Base-by-base conservation (phyloP, 2,888 invertebrate species). In the Andrena minutula region DNA sequence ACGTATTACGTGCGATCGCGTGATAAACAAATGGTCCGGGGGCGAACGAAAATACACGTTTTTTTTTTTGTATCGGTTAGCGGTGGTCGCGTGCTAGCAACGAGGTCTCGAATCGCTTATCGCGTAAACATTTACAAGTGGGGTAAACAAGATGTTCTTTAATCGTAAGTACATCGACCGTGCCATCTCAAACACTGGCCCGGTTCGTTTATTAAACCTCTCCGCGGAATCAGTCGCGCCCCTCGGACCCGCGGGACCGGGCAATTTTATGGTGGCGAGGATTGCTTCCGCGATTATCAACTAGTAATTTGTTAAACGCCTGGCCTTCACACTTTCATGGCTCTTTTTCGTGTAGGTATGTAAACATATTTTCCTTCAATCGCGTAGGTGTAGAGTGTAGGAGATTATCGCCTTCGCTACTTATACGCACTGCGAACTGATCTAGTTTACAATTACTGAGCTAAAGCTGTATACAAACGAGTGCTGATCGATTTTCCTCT, bases 71-170 rank as follows among this genome's bases (percentile, higher is more conserved):
- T 77, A 79, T 75, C 71, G 56, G 65, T 78, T 72, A 73, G 26
- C 64, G 30, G 64, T 56, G 61, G 84, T 82, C 87, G 84, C 88
- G 86, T 88, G 84, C 84, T 80, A 75, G 79, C 79, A 91, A 87
- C 82, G 86, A 74, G 69, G 88, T 87, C 88, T 88, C 87, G 79
- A 86, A 90, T 88, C 91, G 87, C 90, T 91, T 91, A 90, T 90
- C 89, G 89, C 86, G 86, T 89, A 92, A 92, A 92, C 90, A 91
- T 92, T 92, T 92, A 92, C 89, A 85, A 85, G 77, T 78, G 73
- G 84, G 79, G 88, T 91, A 92, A 92, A 91, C 91, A 89, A 89
- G 86, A 88, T 90, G 90, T 90, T 91, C 90, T 88, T 90, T 89
- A 89, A 90, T 89, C 87, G 41, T 88, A 87, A 89, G 87, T 79